Evolutionary conservation across 2,797 vertebrate species (phyloP), one percentile per base, ranked within the genome.

Genomic region (Pangasius sanitwongsei): DNA sequence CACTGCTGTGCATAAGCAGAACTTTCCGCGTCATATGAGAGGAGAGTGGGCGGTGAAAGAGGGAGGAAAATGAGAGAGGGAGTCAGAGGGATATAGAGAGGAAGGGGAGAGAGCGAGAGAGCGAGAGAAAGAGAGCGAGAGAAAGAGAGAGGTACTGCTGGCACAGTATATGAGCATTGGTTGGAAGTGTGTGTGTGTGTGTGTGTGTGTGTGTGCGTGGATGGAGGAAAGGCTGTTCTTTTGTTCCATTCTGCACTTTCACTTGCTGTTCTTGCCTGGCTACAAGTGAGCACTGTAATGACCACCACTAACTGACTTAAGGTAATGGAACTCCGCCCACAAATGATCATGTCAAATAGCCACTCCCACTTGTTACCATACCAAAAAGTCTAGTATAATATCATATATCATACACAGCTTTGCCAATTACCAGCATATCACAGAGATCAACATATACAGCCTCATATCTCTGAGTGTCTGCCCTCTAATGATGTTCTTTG

Each of bases 11-110:
- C 87, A 89, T 74, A 59, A 90, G 72, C 37, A 78, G 87, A 91
- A 67, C 72, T 78, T 74, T 87, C 89, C 15, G 84, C 89, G 89
- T 89, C 88, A 90, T 89, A 87, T 84, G 87, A 91, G 89, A 80
- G 88, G 81, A 89, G 86, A 86, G 88, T 84, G 86, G 69, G 69
- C n/a, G 50, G 65, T 18, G 67, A 81, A 57, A 81, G 41, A 70
- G 44, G 34, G 63, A 82, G 28, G 61, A 74, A 78, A 63, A 75
- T 50, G 72, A 70, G 61, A 37, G 63, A 63, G 82, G 41, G 67
- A 53, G 69, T 41, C 20, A 72, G 74, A 59, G 44, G 34, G 63
- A 86, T 28, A 61, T 6, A 53, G 85, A 3, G 87, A 88, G 59
- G 25, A 28, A 53, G 44, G 20, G 23, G 13, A 69, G 82, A 53